Conservation (phyloP, 2,888 invertebrate species). For the Caenorhabditis sp. region DNA sequence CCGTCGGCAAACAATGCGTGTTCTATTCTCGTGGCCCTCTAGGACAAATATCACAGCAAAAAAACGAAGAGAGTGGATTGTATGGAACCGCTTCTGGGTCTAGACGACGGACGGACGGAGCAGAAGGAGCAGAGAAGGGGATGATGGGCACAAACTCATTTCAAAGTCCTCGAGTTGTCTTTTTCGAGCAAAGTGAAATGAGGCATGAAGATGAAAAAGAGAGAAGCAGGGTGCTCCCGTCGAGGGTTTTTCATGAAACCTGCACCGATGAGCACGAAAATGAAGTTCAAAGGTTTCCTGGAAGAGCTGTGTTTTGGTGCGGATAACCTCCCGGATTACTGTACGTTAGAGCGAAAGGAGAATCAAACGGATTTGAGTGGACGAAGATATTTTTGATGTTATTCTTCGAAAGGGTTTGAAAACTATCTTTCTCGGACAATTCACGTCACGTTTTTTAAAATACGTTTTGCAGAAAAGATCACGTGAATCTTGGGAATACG, state of each 20-base stretch:
- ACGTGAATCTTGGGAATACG: too few relatives aligned
- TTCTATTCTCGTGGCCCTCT: conserved; percentile 19
- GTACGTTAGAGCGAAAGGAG: too few relatives aligned
- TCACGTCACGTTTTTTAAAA: too few relatives aligned
- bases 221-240: too few relatives aligned
- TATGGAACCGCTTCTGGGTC: neutral
- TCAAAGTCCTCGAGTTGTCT: conserved; percentile 18
- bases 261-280: conserved; percentile 31
- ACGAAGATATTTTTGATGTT: too few relatives aligned
- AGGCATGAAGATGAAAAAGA: conserved; percentile 12
- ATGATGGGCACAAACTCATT: conserved; percentile 20
- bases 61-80: neutral
- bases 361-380: too few relatives aligned
- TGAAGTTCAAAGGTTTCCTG: conserved; percentile 29
- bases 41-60: neutral
- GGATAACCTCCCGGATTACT: too few relatives aligned
- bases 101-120: conserved; percentile 1
- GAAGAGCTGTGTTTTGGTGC: conserved; percentile 4
- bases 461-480: too few relatives aligned
- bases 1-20: conserved; percentile 39
- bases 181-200: conserved; percentile 15
- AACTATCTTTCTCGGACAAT: too few relatives aligned
- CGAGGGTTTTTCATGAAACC: too few relatives aligned
- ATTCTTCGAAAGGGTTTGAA: too few relatives aligned
- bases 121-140: neutral